phyloP scores from a whole-genome alignment of 2,797 vertebrate genomes.

The Vipera latastei region DNA sequence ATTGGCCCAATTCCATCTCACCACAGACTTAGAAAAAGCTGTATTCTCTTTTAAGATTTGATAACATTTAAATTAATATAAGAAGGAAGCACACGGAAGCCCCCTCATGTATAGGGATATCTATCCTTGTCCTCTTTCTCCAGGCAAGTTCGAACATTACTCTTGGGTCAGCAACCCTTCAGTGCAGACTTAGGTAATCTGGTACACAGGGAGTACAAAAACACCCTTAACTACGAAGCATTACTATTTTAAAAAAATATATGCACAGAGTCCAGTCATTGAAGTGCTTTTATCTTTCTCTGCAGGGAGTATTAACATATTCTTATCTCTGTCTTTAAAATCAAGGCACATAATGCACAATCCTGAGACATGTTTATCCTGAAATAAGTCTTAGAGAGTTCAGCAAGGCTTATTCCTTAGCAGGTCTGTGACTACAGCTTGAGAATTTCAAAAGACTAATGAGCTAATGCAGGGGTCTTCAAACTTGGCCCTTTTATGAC shows the following conservation, averaged over 20 bases:
- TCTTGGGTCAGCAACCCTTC: not conserved
- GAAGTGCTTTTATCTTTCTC: not conserved
- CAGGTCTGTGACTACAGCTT: not conserved
- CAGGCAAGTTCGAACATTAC: not conserved
- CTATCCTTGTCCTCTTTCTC: not conserved
- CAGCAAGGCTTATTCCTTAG: not conserved
- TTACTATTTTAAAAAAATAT: not conserved
- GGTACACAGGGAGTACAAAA: not conserved
- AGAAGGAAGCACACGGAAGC: not conserved
- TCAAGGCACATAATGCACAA: not conserved
- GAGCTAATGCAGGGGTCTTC: not conserved
- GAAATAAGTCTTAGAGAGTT: not conserved
- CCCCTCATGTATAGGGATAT: not conserved
- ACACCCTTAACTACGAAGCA: not conserved
- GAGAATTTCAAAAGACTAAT: not conserved
- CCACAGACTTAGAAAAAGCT: not conserved
- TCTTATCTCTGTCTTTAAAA: not conserved
- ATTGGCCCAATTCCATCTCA: not conserved
- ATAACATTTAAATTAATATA: not conserved
- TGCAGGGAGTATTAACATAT: not conserved
- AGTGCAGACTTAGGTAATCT: not conserved
- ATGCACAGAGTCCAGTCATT: not conserved
- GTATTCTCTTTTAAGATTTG: not conserved
- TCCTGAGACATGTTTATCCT: not conserved
- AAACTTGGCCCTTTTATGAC: too few species aligned